Evolutionary conservation across 2,797 vertebrate genomes (phyloP), one percentile per base, ranked within the genome.

Genomic region (Catamblyrhynchus diadema): DNA sequence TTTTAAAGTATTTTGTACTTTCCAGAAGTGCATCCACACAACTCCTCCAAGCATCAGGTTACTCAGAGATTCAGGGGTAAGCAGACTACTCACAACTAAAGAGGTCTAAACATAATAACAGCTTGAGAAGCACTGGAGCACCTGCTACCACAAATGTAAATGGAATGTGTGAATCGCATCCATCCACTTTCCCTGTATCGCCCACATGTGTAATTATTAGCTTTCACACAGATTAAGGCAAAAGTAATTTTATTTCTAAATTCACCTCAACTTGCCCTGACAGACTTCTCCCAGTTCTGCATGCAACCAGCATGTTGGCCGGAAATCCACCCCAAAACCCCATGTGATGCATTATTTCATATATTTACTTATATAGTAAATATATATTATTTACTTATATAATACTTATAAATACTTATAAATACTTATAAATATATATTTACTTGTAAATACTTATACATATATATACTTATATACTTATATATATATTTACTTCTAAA

Each of bases 241-340:
- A 72, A 92, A 86, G 66, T 69, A 92, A 92, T 74, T 50, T 90
- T 64, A 88, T 4, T 80, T 69, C 37, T 84, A 86, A 92, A 79
- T 14, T 48, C 28, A 54, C 37, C 35, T 81, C 50, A 65, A 70
- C 81, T 62, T 93, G 39, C 21, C 50, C 62, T 41, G 39, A 90
- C 28, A 72, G 35, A 69, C 25, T 78, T 62, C 32, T 65, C n/a
- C 13, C 56, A 35, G 3, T 35, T 78, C 80, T n/a, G n/a, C n/a
- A n/a, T n/a, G n/a, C n/a, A n/a, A 86, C 14, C 14, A 88, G 9
- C 41, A 51, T 8, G 14, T 1, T 81, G 47, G 44, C 25, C 62
- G 59, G 59, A 94, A 90, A 81, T 65, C 65, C 19, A 91, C 13
- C 15, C 22, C 47, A 57, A 86, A 92, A 17, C 28, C 51, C 11